phyloP scores from a whole-genome alignment of 2,888 invertebrate species.

The Dermolepida albohirtum region DNA sequence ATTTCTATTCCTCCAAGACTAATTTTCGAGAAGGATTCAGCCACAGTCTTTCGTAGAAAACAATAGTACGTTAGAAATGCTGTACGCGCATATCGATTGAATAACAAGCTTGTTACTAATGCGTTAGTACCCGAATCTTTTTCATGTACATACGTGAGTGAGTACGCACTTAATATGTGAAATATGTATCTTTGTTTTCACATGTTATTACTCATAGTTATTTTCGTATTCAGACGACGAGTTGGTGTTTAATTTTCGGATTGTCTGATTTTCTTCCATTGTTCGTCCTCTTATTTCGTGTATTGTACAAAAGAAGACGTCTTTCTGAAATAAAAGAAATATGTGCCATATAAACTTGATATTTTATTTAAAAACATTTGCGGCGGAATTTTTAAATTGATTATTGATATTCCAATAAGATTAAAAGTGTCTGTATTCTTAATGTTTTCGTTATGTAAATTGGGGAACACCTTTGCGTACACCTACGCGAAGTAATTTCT shows the following conservation, averaged over 20 bases:
- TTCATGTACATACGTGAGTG: not conserved
- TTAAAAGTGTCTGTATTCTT: constrained; percentile 23
- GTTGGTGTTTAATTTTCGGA: constrained; percentile 23
- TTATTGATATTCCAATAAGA: constrained; percentile 27
- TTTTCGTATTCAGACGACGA: constrained; percentile 18
- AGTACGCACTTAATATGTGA: constrained; percentile 14
- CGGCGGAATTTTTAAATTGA: constrained; percentile 27
- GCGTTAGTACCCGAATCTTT: constrained; percentile 4
- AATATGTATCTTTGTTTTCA: constrained; percentile 18
- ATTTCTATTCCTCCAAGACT: too few relatives aligned
- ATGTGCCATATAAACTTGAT: too few relatives aligned
- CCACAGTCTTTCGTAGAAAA: too few relatives aligned
- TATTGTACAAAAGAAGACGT: not conserved
- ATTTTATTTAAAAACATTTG: not conserved
- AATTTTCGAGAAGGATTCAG: too few relatives aligned
- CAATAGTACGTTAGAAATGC: too few relatives aligned
- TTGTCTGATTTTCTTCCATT: constrained; percentile 11
- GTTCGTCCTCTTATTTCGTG: not conserved
- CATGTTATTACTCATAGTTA: constrained; percentile 11
- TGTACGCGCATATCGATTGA: constrained; percentile 1
- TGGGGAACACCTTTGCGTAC: constrained; percentile 18
- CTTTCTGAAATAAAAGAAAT: too few relatives aligned
- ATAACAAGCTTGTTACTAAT: constrained; percentile 5
- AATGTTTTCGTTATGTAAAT: constrained; percentile 30
- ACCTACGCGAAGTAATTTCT: constrained; percentile 31